A percentile compares a stretch with the other conserved stretches of the same genome.
phyloP scores from a whole-genome alignment of 2,888 invertebrate genomes.

The Phasia obesa region DNA sequence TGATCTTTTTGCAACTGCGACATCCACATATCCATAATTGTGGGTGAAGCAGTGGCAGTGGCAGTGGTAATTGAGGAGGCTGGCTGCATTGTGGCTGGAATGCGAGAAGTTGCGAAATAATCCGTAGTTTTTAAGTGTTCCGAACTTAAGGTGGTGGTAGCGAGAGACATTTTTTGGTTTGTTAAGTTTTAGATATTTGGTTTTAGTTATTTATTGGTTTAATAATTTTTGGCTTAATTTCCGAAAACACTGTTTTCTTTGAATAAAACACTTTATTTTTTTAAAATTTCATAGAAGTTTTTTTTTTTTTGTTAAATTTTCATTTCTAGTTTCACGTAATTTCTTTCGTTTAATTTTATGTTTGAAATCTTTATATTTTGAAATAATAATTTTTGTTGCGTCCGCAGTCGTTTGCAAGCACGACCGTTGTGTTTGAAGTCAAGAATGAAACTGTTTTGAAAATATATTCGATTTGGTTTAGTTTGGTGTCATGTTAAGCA shows the following conservation, averaged over 20 bases:
- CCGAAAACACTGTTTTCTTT: neutral
- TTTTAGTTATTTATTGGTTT: slow-evolving; percentile 13
- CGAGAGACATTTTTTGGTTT: slow-evolving; percentile 49
- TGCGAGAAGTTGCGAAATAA: slow-evolving; percentile 65
- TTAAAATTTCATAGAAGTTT: neutral
- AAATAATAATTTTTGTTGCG: neutral
- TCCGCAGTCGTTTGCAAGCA: slow-evolving; percentile 12
- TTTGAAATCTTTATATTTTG: neutral
- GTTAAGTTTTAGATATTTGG: slow-evolving; percentile 40
- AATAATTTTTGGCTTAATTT: slow-evolving; percentile 41
- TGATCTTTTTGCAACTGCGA: slow-evolving; percentile 76
- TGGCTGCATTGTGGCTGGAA: slow-evolving; percentile 12
- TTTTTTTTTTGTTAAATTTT: slow-evolving; percentile 5
- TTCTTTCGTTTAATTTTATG: neutral
- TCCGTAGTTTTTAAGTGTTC: too few relatives aligned
- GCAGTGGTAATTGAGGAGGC: too few relatives aligned
- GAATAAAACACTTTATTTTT: slow-evolving; percentile 5
- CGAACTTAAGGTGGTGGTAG: slow-evolving; percentile 30
- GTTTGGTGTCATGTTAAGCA: slow-evolving; percentile 63
- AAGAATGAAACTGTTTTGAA: slow-evolving; percentile 68
- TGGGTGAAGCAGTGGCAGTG: slow-evolving; percentile 75
- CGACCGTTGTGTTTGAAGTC: slow-evolving; percentile 60
- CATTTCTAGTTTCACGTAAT: slow-evolving; percentile 33
- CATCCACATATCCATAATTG: slow-evolving; percentile 73
- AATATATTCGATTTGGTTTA: slow-evolving; percentile 52